Evolutionary conservation across 1,140 invertebrate genomes (phyloP).

Genomic region (Calephelis virginiensis): DNA sequence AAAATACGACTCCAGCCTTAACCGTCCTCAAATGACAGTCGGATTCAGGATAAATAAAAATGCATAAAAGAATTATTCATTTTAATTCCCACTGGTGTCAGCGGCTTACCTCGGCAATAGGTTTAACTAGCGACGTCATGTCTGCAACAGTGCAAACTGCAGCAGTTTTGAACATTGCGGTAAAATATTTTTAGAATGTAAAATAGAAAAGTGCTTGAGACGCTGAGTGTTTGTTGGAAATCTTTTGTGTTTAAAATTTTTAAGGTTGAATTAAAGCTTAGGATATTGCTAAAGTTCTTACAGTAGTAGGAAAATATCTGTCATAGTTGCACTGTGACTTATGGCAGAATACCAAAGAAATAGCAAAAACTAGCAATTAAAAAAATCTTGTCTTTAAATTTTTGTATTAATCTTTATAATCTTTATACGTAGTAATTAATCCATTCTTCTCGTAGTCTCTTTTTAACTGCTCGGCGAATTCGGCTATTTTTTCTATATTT

Average conservation of each 20-base stretch:
- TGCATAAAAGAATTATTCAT: slow-evolving; percentile 10
- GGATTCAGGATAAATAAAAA: slow-evolving; percentile 8
- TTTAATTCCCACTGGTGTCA: slow-evolving; percentile 6
- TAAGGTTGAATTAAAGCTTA: not conserved
- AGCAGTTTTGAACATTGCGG: slow-evolving; percentile 10
- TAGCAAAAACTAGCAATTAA: too few species aligned
- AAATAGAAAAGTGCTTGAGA: not conserved
- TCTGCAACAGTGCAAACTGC: too few species aligned
- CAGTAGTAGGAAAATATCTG: too few species aligned
- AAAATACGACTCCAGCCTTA: not conserved
- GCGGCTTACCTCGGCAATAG: slow-evolving; percentile 3
- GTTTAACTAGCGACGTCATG: slow-evolving; percentile 8
- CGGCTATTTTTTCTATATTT: too few species aligned
- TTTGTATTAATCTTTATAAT: too few species aligned
- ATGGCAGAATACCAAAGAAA: too few species aligned
- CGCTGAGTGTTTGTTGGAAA: not conserved
- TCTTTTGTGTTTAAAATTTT: not conserved
- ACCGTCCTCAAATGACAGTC: slow-evolving; percentile 5
- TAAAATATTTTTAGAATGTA: slow-evolving; percentile 11
- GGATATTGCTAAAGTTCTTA: too few species aligned
- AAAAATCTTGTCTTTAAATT: too few species aligned
- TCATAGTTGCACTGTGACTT: too few species aligned
- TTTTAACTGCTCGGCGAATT: too few species aligned
- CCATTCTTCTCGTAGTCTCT: too few species aligned
- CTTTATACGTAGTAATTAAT: too few species aligned